phyloP scores from a whole-genome alignment of 2,797 vertebrate species.

The Pseudochirops cupreus region DNA sequence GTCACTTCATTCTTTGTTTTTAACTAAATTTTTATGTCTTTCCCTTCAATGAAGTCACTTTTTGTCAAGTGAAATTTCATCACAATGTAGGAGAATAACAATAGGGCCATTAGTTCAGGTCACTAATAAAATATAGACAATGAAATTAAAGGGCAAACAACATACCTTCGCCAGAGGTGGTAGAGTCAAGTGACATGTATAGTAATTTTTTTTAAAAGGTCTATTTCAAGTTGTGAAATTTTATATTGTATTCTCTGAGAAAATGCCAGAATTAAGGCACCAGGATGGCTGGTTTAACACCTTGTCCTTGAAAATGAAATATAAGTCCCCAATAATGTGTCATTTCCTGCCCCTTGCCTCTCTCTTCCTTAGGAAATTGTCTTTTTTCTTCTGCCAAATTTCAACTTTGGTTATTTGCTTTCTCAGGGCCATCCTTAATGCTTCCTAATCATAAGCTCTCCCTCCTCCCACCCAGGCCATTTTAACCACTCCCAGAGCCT shows the following conservation, averaged over 20 bases:
- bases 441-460: neutral
- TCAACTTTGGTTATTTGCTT: neutral
- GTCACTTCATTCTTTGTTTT: neutral
- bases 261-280: neutral
- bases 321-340: neutral
- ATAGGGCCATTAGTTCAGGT: neutral
- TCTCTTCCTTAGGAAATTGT: neutral
- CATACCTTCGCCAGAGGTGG: neutral
- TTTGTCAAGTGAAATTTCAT: slow-evolving; percentile 14
- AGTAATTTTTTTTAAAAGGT: neutral
- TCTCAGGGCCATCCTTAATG: neutral
- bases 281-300: neutral
- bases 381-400: neutral
- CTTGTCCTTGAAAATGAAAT: neutral
- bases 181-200: neutral
- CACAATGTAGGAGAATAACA: neutral
- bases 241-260: neutral
- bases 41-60: slow-evolving; percentile 8
- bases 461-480: neutral
- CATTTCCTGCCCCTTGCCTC: neutral
- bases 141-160: neutral
- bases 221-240: neutral
- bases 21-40: slow-evolving; percentile 8
- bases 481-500: neutral
- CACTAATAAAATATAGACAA: neutral